Evolutionary conservation across 2,888 invertebrate species (phyloP).

Genomic region (Acronicta leporina): DNA sequence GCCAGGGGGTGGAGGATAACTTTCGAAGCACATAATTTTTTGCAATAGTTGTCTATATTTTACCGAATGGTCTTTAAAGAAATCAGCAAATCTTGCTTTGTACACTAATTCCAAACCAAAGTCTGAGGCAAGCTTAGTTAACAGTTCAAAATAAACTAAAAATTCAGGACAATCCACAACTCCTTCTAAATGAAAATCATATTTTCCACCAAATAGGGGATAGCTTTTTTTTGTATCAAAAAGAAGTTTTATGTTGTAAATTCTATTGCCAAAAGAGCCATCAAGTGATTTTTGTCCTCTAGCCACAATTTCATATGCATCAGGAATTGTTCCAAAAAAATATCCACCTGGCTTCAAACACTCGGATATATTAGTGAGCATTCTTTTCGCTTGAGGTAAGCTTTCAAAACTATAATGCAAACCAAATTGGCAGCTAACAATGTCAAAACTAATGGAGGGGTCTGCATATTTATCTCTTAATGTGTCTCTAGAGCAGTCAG

Average conservation of each 20-base stretch:
- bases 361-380: constrained; percentile 97
- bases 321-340: constrained; percentile 98
- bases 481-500: constrained; percentile 96
- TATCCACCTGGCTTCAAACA: constrained; percentile 96
- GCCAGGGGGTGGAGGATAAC: constrained; percentile 91
- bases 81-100: constrained; percentile 94
- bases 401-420: constrained; percentile 99
- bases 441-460: constrained; percentile 93
- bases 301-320: constrained; percentile 97
- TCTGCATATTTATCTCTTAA: constrained; percentile 94
- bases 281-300: constrained; percentile 89
- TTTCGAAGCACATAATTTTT: constrained; percentile 94
- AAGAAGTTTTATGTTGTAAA: constrained; percentile 93
- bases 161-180: constrained; percentile 99
- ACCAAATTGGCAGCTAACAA: constrained; percentile 99
- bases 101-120: constrained; percentile 92
- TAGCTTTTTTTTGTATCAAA: constrained; percentile 90
- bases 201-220: constrained; percentile 98
- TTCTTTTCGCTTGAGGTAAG: constrained; percentile 95
- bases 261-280: constrained; percentile 93
- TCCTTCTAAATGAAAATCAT: constrained; percentile 98
- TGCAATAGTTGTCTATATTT: constrained; percentile 89
- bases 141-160: constrained; percentile 96
- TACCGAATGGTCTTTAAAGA: constrained; percentile 90
- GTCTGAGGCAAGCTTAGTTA: constrained; percentile 92